A percentile compares a stretch with the other conserved stretches of the same genome.
Evolutionary conservation across 2,797 vertebrate genomes (phyloP).

Genomic region (Pogoniulus pusillus): DNA sequence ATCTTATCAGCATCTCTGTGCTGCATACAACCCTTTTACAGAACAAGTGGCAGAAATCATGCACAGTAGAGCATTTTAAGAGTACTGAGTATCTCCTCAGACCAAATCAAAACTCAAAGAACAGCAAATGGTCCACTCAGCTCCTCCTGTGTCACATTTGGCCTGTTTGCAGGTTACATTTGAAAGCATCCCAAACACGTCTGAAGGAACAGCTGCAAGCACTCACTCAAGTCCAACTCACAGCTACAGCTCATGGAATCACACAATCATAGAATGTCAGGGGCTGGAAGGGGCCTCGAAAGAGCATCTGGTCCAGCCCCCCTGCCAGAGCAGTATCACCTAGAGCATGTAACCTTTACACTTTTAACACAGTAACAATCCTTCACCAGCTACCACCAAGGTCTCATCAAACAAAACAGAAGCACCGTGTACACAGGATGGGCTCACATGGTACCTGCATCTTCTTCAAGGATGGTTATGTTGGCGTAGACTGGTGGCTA

Average conservation of each 20-base stretch:
- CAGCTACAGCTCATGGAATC: background rate
- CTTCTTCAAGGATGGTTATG: background rate
- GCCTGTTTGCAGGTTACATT: background rate
- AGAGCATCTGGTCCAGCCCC: too few species aligned
- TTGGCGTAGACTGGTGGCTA: background rate
- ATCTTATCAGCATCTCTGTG: background rate
- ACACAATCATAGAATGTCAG: too few species aligned
- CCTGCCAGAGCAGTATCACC: too few species aligned
- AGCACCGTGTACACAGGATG: background rate
- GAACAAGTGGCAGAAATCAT: accelerated
- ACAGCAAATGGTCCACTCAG: background rate
- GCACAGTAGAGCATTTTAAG: background rate
- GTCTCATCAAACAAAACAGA: background rate
- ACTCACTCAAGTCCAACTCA: background rate
- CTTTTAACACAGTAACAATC: background rate
- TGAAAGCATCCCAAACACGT: background rate
- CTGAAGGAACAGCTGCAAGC: background rate
- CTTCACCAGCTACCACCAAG: background rate
- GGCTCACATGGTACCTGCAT: background rate
- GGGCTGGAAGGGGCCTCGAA: too few species aligned
- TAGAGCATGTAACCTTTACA: accelerated
- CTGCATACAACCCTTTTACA: background rate
- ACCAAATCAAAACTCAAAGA: background rate
- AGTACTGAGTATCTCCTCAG: background rate
- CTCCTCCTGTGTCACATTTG: background rate